phyloP scores from a whole-genome alignment of 2,888 invertebrate species.

The Bhutanitis thaidina region DNA sequence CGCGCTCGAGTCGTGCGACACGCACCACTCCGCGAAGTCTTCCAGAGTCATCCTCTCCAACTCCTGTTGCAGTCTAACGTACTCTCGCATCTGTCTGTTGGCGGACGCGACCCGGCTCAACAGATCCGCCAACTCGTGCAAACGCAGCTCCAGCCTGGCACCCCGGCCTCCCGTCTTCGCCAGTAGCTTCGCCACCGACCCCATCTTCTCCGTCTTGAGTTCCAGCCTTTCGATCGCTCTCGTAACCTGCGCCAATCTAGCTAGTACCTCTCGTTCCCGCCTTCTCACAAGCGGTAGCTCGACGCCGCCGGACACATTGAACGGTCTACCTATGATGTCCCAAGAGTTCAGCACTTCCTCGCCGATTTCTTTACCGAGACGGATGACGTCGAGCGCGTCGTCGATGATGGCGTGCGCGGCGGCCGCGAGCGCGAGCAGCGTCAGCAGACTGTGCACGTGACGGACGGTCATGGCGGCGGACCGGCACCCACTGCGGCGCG shows the following conservation, averaged over 20 bases:
- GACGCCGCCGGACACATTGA: slow-evolving; percentile 72
- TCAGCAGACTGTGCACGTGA: slow-evolving; percentile 48
- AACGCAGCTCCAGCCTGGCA: slow-evolving; percentile 77
- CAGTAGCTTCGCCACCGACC: slow-evolving; percentile 47
- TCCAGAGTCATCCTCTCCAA: slow-evolving; percentile 83
- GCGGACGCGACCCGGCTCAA: slow-evolving; percentile 80
- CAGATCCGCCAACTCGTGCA: slow-evolving; percentile 82
- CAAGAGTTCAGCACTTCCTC: slow-evolving; percentile 81
- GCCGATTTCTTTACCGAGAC: slow-evolving; percentile 80
- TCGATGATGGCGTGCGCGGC: slow-evolving; percentile 68
- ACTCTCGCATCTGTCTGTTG: slow-evolving; percentile 80
- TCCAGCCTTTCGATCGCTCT: slow-evolving; percentile 54
- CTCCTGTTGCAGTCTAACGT: slow-evolving; percentile 71
- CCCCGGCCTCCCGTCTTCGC: slow-evolving; percentile 58
- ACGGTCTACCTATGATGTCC: slow-evolving; percentile 81
- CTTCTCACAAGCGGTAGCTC: slow-evolving; percentile 81
- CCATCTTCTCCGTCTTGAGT: slow-evolving; percentile 46
- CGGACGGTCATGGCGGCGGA: slow-evolving; percentile 58
- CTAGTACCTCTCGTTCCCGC: slow-evolving; percentile 81
- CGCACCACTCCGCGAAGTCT: slow-evolving; percentile 84
- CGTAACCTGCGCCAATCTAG: slow-evolving; percentile 56
- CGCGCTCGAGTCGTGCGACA: slow-evolving; percentile 83
- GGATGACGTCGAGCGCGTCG: slow-evolving; percentile 81
- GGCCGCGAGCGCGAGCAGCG: slow-evolving; percentile 44
- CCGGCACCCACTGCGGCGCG: slow-evolving; percentile 56